Evolutionary conservation across 2,113 vertebrate genomes (phyloP), one percentile per base, ranked within the genome.

Genomic region (Salvator merianae): DNA sequence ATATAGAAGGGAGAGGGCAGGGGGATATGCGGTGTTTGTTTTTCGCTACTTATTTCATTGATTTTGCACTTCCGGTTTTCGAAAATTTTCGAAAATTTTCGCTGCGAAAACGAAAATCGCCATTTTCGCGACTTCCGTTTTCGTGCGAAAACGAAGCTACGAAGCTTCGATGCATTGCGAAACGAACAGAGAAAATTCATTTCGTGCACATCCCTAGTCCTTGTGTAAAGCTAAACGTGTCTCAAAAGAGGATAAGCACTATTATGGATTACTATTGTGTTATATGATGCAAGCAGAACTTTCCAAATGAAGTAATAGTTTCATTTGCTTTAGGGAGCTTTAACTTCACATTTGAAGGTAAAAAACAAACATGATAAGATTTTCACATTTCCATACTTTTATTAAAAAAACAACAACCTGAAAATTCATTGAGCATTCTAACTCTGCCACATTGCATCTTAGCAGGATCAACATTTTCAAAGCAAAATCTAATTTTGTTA

Each of bases 401-500:
- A 66, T 66, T 34, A 7, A 18, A 34, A 16, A 55, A 69, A 81
- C 5, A 73, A 20, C 36, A 36, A 70, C 38, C 50, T 47, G 38
- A 40, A 69, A 71, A 78, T 62, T 43, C 3, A 40, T n/a, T 84
- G 30, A 30, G 47, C 66, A n/a, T 59, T 84, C 75, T 14, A 16
- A 5, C 10, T 76, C 34, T 68, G 36, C 34, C 13, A 43, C 26
- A 83, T n/a, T 9, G 9, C 34, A 77, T 50, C 36, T n/a, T 77
- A 74, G 28, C 66, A 28, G 28, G 66, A 77, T 84, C 77, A 72
- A 79, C n/a, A 79, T 79, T 63, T 66, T 34, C 36, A 43, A 71
- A 26, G 76, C 76, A 84, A 72, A 43, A 59, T 47, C 38, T n/a
- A 84, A 63, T 79, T 34, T 76, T 72, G 53, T 72, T 59, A 72